Evolutionary conservation across 2,888 invertebrate genomes (phyloP), one percentile per base, ranked within the genome.

Genomic region (Acanthosepion pharaonis): DNA sequence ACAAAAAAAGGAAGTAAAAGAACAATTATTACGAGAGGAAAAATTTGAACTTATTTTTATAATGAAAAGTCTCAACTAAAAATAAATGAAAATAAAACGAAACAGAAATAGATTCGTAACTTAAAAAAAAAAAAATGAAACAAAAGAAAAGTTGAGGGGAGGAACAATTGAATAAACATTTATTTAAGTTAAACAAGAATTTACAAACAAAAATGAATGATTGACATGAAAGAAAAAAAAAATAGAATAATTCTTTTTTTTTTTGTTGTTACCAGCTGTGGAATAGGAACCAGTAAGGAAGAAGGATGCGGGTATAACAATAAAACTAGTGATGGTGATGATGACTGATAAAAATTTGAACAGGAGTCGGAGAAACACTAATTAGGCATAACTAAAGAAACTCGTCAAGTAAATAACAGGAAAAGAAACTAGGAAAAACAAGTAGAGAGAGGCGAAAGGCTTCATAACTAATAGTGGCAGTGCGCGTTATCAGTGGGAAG

Each of bases 401-500:
- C 33, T 78, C 33, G n/a, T 18, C 11, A 42, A 78, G 78, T 78
- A 78, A 33, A n/a, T 15, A 78, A 78, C 78, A 78, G 78, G 78
- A 78, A 78, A 78, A 33, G n/a, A 78, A 78, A n/a, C n/a, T n/a
- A 78, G 15, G 11, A 78, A 78, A 15, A 78, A 33, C n/a, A 78
- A 78, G 4, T 78, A n/a, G 15, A 78, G 8, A 78, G 78, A 78
- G n/a, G n/a, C 78, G n/a, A 78, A 33, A 78, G 78, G 78, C 33
- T 78, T 42, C 42, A 2, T 33, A 78, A 78, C 78, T 33, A 78
- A n/a, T 28, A n/a, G 78, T 78, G 78, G 78, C n/a, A 78, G 78
- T 78, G 78, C 78, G 78, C 78, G 78, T 78, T 78, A 78, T 78
- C n/a, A 78, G 78, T 78, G 78, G 78, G 78, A 9, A 78, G 78